A percentile compares a stretch with the other conserved stretches of the same genome.
phyloP scores from a whole-genome alignment of 92 coral and sea anemone species.

The Zoanthus solanderi region DNA sequence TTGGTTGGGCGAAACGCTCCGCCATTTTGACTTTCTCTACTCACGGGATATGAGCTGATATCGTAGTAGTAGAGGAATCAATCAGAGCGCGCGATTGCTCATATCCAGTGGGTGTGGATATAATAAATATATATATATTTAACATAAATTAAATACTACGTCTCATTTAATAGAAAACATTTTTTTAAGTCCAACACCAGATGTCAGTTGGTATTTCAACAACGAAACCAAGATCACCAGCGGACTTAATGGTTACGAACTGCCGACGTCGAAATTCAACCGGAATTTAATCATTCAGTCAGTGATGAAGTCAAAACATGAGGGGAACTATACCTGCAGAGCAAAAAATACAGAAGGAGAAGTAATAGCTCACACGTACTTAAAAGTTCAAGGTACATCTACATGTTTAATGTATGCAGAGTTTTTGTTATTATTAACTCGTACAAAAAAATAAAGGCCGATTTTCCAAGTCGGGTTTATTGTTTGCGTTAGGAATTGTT shows the following conservation, averaged over 20 bases:
- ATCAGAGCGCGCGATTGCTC: too few species aligned
- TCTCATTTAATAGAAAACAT: neutral
- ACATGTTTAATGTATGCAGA: neutral
- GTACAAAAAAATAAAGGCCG: too few species aligned
- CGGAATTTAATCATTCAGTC: neutral
- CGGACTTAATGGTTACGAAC: neutral
- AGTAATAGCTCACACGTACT: neutral
- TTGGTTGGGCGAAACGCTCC: too few species aligned
- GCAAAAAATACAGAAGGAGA: slow-evolving; percentile 13
- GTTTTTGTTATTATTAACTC: too few species aligned
- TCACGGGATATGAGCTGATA: too few species aligned
- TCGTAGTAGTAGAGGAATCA: too few species aligned
- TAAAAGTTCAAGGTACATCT: slow-evolving; percentile 20
- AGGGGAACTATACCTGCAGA: neutral
- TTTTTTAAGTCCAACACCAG: slow-evolving; percentile 9
- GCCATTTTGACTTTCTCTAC: too few species aligned
- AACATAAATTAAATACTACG: neutral
- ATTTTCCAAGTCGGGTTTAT: too few species aligned
- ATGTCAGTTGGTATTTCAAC: slow-evolving; percentile 7
- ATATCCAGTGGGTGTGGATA: too few species aligned
- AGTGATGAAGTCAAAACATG: slow-evolving; percentile 15
- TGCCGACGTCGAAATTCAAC: neutral
- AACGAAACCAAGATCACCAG: slow-evolving; percentile 1
- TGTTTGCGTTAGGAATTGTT: too few species aligned
- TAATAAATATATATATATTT: too few species aligned